These are phyloP conservation scores for Phortica okadai DNA, from an alignment of 2,888 invertebrate species.

Conservation along the genomic window DNA sequence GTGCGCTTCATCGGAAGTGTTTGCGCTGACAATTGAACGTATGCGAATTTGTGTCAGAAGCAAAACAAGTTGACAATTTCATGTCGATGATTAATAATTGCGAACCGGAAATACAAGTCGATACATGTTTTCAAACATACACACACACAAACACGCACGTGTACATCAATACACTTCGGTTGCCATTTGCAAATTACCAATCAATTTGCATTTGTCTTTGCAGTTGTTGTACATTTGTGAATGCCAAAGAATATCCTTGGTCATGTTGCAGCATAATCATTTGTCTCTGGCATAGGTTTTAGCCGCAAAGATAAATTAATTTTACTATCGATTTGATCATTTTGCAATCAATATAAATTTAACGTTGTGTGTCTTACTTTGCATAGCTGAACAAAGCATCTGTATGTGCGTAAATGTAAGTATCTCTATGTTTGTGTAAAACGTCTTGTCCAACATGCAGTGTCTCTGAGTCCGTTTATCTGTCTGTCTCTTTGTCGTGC, in stretches of 20 bases:
- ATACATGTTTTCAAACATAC: not conserved
- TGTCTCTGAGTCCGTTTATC: constrained; percentile 14
- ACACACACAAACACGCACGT: not conserved
- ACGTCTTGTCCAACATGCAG: constrained; percentile 22
- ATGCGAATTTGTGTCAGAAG: not conserved
- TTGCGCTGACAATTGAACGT: not conserved
- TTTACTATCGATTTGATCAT: constrained; percentile 74
- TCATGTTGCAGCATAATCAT: constrained; percentile 5
- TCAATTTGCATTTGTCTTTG: constrained; percentile 18
- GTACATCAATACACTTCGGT: constrained; percentile 1
- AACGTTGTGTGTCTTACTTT: constrained; percentile 28
- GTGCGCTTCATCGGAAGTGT: constrained; percentile 13
- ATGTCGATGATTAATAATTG: constrained; percentile 4
- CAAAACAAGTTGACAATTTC: not conserved
- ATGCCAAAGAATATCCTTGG: not conserved
- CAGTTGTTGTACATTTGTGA: not conserved
- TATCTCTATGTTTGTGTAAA: constrained; percentile 15
- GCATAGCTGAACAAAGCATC: not conserved
- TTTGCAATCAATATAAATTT: constrained; percentile 62
- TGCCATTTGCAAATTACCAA: constrained; percentile 29
- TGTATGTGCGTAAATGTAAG: constrained; percentile 1
- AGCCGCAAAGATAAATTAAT: constrained; percentile 71
- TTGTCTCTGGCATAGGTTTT: constrained; percentile 57
- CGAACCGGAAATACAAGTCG: constrained; percentile 24
- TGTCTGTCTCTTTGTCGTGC: constrained; percentile 50